A percentile compares a stretch with the other conserved stretches of the same genome.
phyloP scores from a whole-genome alignment of 2,113 vertebrate species.

The Apeltes quadracus region DNA sequence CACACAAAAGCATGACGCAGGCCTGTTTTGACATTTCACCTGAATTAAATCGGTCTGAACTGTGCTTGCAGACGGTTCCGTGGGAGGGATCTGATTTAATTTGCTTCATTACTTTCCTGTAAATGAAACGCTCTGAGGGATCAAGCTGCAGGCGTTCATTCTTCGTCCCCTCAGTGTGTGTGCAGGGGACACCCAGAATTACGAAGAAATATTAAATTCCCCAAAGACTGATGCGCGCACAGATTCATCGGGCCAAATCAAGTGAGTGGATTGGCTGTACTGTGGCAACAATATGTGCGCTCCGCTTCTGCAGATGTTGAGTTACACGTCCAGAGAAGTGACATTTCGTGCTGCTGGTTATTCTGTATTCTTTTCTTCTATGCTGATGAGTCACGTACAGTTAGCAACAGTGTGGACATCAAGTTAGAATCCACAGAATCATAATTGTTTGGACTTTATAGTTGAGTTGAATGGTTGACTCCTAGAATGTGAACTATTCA shows the following conservation, averaged over 20 bases:
- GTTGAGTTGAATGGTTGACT: neutral
- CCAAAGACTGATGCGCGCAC: conserved; percentile 5
- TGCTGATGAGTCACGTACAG: conserved; percentile 1
- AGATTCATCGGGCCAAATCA: conserved; percentile 33
- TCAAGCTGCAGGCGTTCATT: conserved; percentile 4
- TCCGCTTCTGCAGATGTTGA: conserved; percentile 39
- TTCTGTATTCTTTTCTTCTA: conserved; percentile 9
- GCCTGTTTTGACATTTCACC: conserved; percentile 63
- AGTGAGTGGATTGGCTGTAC: conserved; percentile 21
- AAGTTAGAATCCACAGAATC: neutral
- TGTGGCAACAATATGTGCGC: conserved; percentile 22
- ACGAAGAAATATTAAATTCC: neutral
- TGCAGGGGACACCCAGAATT: neutral
- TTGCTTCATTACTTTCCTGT: conserved; percentile 16
- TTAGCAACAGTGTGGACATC: neutral
- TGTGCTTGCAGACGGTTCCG: conserved; percentile 26
- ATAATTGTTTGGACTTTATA: neutral
- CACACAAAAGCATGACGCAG: conserved; percentile 29
- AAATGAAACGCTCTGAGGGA: conserved; percentile 20
- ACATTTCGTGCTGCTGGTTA: conserved; percentile 29
- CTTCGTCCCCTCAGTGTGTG: neutral
- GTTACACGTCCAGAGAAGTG: conserved; percentile 19
- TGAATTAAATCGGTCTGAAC: conserved; percentile 47
- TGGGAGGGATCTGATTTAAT: conserved; percentile 26
- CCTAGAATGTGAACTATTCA: neutral